Conservation (phyloP, 2,888 invertebrate genomes). For the Chrysotoxum bicinctum region DNA sequence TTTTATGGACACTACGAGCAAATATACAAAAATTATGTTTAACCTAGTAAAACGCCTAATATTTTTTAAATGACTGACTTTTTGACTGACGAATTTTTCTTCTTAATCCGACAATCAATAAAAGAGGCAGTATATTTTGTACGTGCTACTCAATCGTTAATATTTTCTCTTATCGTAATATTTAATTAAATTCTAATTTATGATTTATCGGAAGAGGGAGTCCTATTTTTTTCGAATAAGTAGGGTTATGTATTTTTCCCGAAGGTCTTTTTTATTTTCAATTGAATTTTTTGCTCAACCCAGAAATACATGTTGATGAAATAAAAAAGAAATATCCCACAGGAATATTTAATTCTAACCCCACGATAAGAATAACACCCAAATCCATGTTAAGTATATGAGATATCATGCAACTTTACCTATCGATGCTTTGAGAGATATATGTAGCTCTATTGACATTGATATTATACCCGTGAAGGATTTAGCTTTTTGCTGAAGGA, state of each 20-base stretch:
- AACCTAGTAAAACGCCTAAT: no score
- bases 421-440: neutral
- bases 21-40: no score
- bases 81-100: no score
- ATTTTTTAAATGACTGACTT: no score
- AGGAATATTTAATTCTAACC: neutral
- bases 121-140: neutral
- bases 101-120: neutral
- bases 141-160: neutral
- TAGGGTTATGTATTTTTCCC: neutral
- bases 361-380: neutral
- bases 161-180: neutral
- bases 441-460: neutral
- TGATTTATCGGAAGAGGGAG: neutral
- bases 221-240: neutral
- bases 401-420: neutral
- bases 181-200: neutral
- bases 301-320: neutral
- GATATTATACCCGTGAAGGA: neutral
- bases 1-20: no score
- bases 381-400: neutral
- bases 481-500: neutral
- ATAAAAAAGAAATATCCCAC: neutral
- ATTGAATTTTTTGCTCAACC: neutral
- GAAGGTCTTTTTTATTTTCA: neutral